phyloP scores from a whole-genome alignment of 2,113 vertebrate species.

The Triplophysa dalaica region DNA sequence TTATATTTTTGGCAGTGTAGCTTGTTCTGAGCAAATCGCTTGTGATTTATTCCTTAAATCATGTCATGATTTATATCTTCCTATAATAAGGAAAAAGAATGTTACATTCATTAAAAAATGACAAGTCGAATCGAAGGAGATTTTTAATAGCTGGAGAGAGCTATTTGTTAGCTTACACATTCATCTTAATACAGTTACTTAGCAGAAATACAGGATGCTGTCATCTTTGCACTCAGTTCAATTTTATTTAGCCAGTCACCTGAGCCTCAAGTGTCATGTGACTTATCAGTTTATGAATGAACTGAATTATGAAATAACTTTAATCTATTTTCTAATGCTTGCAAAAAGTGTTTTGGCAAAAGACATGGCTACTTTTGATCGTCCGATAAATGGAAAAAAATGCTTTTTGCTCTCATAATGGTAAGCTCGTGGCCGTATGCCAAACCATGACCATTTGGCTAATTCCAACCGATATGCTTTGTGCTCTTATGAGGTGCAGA shows the following conservation, averaged over 20 bases:
- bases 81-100: background rate
- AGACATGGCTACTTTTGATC: background rate
- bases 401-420: background rate
- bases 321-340: background rate
- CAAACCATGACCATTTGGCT: background rate
- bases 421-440: background rate
- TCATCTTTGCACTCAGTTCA: too few species aligned
- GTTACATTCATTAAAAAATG: too few species aligned
- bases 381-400: background rate
- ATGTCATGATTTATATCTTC: background rate
- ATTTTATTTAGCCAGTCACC: too few species aligned
- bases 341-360: background rate
- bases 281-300: too few species aligned
- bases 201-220: too few species aligned
- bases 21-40: background rate
- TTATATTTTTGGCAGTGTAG: background rate
- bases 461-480: background rate
- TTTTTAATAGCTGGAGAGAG: too few species aligned
- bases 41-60: background rate
- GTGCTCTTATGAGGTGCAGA: conserved; percentile 15
- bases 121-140: background rate
- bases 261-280: too few species aligned
- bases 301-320: too few species aligned
- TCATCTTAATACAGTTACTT: too few species aligned
- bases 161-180: too few species aligned